These are phyloP conservation scores for Nephrotoma flavescens DNA, from an alignment of 2,888 invertebrate genomes.

Conservation along the genomic window DNA sequence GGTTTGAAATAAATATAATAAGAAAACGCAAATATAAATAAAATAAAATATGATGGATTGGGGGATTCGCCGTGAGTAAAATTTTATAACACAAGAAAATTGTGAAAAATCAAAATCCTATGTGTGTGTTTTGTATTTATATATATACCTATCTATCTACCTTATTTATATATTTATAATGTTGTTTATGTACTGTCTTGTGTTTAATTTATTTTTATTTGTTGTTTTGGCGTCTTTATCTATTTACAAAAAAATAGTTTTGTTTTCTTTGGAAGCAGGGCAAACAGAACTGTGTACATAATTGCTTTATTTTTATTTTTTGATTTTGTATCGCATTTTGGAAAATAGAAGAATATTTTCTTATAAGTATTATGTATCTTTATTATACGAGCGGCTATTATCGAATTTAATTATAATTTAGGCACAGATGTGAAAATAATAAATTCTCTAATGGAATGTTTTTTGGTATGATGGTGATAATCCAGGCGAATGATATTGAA, in stretches of 20 bases:
- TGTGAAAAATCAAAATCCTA: background rate
- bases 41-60: slow-evolving; percentile 46
- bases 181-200: background rate
- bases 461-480: background rate
- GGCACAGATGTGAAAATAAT: background rate
- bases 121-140: background rate
- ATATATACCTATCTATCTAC: background rate
- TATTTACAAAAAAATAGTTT: background rate
- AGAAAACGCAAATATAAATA: background rate
- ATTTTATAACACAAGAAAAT: slow-evolving; percentile 7
- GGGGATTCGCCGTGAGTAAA: slow-evolving; percentile 55
- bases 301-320: background rate
- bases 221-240: background rate
- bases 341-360: background rate
- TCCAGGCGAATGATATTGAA: background rate
- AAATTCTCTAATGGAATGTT: background rate
- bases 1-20: background rate
- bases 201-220: background rate
- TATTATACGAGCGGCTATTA: background rate
- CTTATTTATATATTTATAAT: background rate
- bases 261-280: background rate
- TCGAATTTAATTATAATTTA: background rate
- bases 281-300: background rate
- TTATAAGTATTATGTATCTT: background rate
- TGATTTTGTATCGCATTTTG: background rate